Conservation (phyloP, 1,140 invertebrate species). For the Babylonia areolata region DNA sequence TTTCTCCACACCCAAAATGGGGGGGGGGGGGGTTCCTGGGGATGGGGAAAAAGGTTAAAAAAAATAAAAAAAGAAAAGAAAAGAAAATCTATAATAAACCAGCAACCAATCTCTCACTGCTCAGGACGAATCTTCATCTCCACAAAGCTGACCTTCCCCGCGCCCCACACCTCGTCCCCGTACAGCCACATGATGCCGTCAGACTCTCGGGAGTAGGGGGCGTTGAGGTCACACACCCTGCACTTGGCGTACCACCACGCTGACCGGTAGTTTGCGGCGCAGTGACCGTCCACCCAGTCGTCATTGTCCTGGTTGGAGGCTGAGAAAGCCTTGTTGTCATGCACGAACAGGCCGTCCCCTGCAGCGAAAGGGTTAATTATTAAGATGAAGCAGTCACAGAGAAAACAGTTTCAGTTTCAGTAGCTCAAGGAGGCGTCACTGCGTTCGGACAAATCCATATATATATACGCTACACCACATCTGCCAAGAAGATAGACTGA, state of each 20-base stretch:
- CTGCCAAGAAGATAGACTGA: too few relatives aligned
- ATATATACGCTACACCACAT: too few relatives aligned
- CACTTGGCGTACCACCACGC: background rate
- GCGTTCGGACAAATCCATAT: too few relatives aligned
- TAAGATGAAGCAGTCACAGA: too few relatives aligned
- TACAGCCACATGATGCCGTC: conserved; percentile 21
- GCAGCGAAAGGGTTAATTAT: background rate
- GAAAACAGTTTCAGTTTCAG: too few relatives aligned
- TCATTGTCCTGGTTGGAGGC: background rate
- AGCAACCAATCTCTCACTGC: background rate
- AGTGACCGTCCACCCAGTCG: background rate
- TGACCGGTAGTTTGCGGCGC: background rate
- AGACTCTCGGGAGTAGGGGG: background rate
- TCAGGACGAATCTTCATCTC: conserved; percentile 13
- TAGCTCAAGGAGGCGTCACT: too few relatives aligned
- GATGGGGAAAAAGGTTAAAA: too few relatives aligned
- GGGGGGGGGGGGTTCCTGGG: too few relatives aligned
- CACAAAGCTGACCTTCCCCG: background rate
- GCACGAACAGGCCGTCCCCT: background rate
- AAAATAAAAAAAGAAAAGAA: too few relatives aligned
- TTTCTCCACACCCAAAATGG: too few relatives aligned
- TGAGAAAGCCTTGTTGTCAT: background rate
- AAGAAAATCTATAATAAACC: too few relatives aligned
- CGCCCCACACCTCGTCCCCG: conserved; percentile 4
- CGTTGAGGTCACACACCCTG: conserved; percentile 1